Evolutionary conservation across 2,113 vertebrate species (phyloP), one percentile per base, ranked within the genome.

Genomic region (Protobothrops mucrosquamatus): DNA sequence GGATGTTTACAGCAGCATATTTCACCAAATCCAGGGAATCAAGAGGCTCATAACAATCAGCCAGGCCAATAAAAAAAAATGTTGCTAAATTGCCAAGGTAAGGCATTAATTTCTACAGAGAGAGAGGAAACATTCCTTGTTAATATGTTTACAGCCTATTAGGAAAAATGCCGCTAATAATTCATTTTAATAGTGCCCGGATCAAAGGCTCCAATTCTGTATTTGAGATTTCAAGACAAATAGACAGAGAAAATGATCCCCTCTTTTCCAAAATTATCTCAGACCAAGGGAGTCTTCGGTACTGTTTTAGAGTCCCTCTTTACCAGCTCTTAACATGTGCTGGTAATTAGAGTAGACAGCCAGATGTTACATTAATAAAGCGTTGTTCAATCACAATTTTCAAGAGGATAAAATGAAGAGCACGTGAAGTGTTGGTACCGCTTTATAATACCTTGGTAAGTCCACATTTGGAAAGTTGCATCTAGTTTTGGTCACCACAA

Each of bases 351-450:
- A 93, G 89, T 87, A 95, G 94, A 9, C 93, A 93, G 89, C 4
- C 57, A 94, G 88, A 61, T 90, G 59, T 94, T 14, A 91, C 11
- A 93, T n/a, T 94, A 56, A 94, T 90, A 91, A 6, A 90, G 6
- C 29, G 92, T 34, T 29, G 48, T 85, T 94, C 87, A 95, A 88
- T 43, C 91, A 85, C 43, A 48, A 89, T 90, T 96, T 95, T 89
- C 93, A 94, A 94, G 88, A 86, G 0, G 90, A 69, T 69, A n/a
- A 69, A 69, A 34, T n/a, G 12, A 15, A 69, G 29, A 69, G n/a
- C 64, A 69, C 2, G 2, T 69, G 12, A 69, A 1, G 2, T 64
- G 59, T 64, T n/a, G 3, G 24, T n/a, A 64, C 29, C 61, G 14
- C 61, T 6, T 69, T 69, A n/a, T n/a, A n/a, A 59, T 24, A 7